Conservation (phyloP, 2,797 vertebrate genomes). For the Eupleurogrammus muticus region DNA sequence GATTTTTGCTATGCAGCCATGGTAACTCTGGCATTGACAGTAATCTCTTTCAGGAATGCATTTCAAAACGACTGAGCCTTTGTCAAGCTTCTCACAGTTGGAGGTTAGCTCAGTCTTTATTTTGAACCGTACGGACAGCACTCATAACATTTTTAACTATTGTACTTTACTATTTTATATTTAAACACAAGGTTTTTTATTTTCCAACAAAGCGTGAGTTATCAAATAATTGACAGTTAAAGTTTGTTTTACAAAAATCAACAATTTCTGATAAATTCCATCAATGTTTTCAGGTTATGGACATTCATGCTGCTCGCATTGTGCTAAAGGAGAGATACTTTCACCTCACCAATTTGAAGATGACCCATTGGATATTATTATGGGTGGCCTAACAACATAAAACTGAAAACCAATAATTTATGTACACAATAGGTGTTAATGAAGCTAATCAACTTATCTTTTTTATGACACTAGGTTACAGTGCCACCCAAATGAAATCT, state of each 20-base stretch:
- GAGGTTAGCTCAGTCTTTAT: constrained; percentile 28
- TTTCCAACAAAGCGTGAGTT: neutral
- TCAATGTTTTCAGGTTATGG: constrained; percentile 45
- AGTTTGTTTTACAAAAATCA: constrained; percentile 5
- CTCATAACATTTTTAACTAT: neutral
- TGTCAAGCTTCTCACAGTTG: constrained; percentile 42
- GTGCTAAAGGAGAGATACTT: constrained; percentile 70
- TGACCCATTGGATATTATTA: constrained; percentile 81
- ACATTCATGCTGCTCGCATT: constrained; percentile 47
- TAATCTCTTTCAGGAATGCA: constrained; percentile 52
- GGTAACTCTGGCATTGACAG: constrained; percentile 50
- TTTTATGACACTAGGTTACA: constrained; percentile 50
- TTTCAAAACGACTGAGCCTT: constrained; percentile 42
- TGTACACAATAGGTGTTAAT: constrained; percentile 61
- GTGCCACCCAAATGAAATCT: constrained; percentile 23
- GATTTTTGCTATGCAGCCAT: constrained; percentile 53
- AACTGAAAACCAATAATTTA: constrained; percentile 79
- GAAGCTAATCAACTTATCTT: constrained; percentile 33
- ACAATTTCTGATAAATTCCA: constrained; percentile 4
- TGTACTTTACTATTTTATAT: neutral
- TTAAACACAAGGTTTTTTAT: neutral
- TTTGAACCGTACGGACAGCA: constrained; percentile 25
- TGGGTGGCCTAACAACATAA: constrained; percentile 71
- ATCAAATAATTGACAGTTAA: neutral
- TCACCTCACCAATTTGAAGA: constrained; percentile 75